Conservation (phyloP, 1,140 invertebrate genomes). For the Conus ventricosus region DNA sequence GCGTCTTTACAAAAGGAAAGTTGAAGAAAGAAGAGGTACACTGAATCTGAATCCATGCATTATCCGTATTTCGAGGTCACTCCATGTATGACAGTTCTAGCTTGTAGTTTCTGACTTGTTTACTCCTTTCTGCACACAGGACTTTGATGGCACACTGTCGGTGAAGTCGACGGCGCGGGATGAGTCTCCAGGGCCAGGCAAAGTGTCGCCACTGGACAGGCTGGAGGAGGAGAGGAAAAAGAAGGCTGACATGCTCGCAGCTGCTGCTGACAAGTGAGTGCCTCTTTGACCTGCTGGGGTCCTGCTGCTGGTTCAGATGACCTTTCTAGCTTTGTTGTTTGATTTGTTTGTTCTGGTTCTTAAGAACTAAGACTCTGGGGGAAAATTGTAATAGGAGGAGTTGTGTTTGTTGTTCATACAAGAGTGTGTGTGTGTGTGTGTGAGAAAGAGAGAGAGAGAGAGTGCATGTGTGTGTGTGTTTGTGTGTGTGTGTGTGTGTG, state of each 20-base stretch:
- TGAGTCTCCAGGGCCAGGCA: constrained; percentile 57
- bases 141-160: constrained; percentile 69
- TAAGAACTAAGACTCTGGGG: background rate
- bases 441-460: too few relatives aligned
- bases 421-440: too few relatives aligned
- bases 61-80: too few relatives aligned
- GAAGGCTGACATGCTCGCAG: constrained; percentile 63
- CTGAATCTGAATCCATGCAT: too few relatives aligned
- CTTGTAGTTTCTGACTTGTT: too few relatives aligned
- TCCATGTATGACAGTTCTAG: too few relatives aligned
- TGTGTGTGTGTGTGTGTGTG: too few relatives aligned
- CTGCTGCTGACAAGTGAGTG: constrained; percentile 68
- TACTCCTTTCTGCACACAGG: constrained; percentile 39
- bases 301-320: background rate
- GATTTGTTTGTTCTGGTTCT: background rate
- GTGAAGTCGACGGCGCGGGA: constrained; percentile 68
- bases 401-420: too few relatives aligned
- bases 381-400: background rate
- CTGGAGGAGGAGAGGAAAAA: constrained; percentile 62
- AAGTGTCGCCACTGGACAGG: constrained; percentile 59
- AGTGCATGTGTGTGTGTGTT: too few relatives aligned
- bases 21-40: too few relatives aligned
- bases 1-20: too few relatives aligned
- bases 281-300: background rate
- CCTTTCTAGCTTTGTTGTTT: too few relatives aligned